A percentile compares a stretch with the other conserved stretches of the same genome.
These are phyloP conservation scores for Schrankia costaestrigalis DNA, from an alignment of 2,888 invertebrate genomes.

Conservation along the genomic window DNA sequence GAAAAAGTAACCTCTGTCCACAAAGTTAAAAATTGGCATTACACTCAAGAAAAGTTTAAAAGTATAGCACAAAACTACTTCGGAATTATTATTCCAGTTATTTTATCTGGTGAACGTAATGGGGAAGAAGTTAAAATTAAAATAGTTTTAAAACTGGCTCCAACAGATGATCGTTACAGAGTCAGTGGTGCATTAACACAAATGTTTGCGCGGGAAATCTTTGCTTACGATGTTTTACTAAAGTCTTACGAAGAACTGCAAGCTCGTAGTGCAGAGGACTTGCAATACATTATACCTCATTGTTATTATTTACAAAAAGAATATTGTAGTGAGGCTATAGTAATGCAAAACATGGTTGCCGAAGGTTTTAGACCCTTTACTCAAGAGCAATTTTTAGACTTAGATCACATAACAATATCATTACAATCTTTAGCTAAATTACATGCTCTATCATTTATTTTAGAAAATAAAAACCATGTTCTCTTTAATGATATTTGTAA, in stretches of 20 bases:
- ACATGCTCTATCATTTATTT: constrained; percentile 62
- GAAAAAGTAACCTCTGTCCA: constrained; percentile 24
- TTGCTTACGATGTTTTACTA: constrained; percentile 53
- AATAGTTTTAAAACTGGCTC: constrained; percentile 64
- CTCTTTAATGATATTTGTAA: constrained; percentile 42
- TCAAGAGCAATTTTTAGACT: constrained; percentile 48
- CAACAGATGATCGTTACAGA: constrained; percentile 60
- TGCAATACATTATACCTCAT: constrained; percentile 44
- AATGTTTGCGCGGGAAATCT: constrained; percentile 64
- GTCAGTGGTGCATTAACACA: constrained; percentile 63
- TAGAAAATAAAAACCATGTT: constrained; percentile 37
- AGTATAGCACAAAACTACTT: constrained; percentile 68
- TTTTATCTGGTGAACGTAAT: constrained; percentile 37
- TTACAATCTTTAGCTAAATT: constrained; percentile 56
- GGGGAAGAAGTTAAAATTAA: constrained; percentile 30
- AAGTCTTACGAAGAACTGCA: constrained; percentile 46
- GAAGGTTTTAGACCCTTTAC: constrained; percentile 51
- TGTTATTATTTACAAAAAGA: constrained; percentile 54
- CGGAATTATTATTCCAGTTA: constrained; percentile 58
- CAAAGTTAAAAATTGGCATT: constrained; percentile 37
- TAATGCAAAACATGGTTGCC: constrained; percentile 57
- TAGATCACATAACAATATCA: constrained; percentile 51
- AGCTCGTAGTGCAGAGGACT: constrained; percentile 13
- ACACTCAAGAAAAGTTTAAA: constrained; percentile 44
- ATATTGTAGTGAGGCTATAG: constrained; percentile 60